Evolutionary conservation across 2,888 invertebrate species (phyloP), one percentile per base, ranked within the genome.

Genomic region (Limenitis camilla): DNA sequence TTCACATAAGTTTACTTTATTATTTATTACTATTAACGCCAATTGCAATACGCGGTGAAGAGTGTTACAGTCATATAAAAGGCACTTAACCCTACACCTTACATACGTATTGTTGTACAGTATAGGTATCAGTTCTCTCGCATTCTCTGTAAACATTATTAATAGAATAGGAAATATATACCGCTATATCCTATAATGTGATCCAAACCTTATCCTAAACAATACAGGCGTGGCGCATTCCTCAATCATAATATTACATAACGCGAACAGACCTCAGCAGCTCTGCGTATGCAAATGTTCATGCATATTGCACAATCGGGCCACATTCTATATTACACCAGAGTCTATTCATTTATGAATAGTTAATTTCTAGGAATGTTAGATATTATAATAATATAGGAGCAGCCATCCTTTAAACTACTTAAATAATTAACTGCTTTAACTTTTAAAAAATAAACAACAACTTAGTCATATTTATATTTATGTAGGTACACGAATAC

Each of bases 231-330:
- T 38, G 44, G 41, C 40, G 58, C 61, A 63, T 61, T 59, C 65
- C 64, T 68, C 73, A 71, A 75, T 72, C 69, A 67, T 66, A n/a
- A n/a, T n/a, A 72, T 71, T 70, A 70, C 68, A 66, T 67, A 67
- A 63, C 58, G 60, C 55, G 61, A 62, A 65, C 65, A 67, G 66
- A 68, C 63, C 60, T 53, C 60, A 58, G 48, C 60, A 65, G 63
- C 64, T 65, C 64, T 68, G 68, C 67, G 62, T 72, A 76, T 77
- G 77, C 73, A 73, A 75, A 77, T 78, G 68, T 51, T 58, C 64
- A 57, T 73, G 72, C 73, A 76, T 74, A 77, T 76, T 77, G 71
- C 70, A 71, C 63, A 68, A 71, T 19, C 19, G 19, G 19, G 19
- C 19, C 19, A 19, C 19, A 19, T 19, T 19, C 19, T 19, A 19